A percentile compares a stretch with the other conserved stretches of the same genome.
Conservation (phyloP, 2,888 invertebrate genomes). For the Xanthorhoe designata region DNA sequence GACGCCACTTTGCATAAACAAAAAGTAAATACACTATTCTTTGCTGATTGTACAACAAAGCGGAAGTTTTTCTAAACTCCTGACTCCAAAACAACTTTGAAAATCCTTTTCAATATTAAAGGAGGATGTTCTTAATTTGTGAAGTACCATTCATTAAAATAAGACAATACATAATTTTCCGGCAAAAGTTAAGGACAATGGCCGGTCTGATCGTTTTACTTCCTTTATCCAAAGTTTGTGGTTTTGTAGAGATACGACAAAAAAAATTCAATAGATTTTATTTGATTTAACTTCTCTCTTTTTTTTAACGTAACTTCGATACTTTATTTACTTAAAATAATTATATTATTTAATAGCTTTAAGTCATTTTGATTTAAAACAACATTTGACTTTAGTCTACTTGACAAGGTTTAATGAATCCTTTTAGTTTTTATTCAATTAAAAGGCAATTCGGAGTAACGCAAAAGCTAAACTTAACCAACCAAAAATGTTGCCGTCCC, state of each 20-base stretch:
- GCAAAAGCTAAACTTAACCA: too few relatives aligned
- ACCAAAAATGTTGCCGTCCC: too few relatives aligned
- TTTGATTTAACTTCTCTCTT: not conserved
- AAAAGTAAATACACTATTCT: not conserved
- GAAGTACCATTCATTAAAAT: conserved; percentile 58
- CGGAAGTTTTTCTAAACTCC: conserved; percentile 43
- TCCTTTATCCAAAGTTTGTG: conserved; percentile 29
- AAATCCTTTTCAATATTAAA: conserved; percentile 65
- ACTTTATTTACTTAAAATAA: too few relatives aligned
- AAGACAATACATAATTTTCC: conserved; percentile 52
- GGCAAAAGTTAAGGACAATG: conserved; percentile 41
- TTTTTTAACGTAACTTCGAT: too few relatives aligned
- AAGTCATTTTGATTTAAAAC: too few relatives aligned
- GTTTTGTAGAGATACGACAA: conserved; percentile 30
- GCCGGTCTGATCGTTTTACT: conserved; percentile 26
- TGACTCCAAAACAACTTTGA: conserved; percentile 54
- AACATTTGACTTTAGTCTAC: too few relatives aligned
- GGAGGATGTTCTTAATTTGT: conserved; percentile 52
- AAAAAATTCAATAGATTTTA: conserved; percentile 16
- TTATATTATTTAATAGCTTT: too few relatives aligned
- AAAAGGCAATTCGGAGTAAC: too few relatives aligned
- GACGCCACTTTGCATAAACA: too few relatives aligned
- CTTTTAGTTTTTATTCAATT: too few relatives aligned
- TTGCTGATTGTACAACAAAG: conserved; percentile 31
- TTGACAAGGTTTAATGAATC: too few relatives aligned